Conservation (phyloP, 2,113 vertebrate genomes). For the Tyto alba region DNA sequence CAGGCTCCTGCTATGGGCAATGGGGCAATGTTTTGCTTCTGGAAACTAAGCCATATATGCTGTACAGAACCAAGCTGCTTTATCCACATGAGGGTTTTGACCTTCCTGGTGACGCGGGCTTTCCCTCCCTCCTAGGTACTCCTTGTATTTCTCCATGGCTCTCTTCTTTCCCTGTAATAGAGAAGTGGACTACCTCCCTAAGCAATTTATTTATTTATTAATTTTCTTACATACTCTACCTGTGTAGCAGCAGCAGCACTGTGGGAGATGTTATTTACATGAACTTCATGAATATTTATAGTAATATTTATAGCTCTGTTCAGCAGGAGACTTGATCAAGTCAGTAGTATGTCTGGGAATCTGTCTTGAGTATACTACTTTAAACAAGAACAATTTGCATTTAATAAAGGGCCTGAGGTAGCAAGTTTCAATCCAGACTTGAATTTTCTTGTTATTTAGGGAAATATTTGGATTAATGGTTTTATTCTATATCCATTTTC, state of each 20-base stretch:
- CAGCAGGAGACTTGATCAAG: slow-evolving; percentile 59
- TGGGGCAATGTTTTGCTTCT: neutral
- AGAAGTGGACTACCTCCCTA: neutral
- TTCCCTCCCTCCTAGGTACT: neutral
- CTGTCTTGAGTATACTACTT: slow-evolving; percentile 16
- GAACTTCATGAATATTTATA: slow-evolving; percentile 66
- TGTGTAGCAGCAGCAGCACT: slow-evolving; percentile 14
- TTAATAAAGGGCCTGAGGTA: neutral
- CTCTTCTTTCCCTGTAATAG: neutral
- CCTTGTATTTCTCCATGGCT: neutral
- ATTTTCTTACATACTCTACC: neutral
- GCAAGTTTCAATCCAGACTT: neutral
- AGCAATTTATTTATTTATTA: neutral
- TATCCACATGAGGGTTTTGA: neutral
- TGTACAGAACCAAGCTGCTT: neutral
- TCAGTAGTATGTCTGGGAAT: slow-evolving; percentile 40
- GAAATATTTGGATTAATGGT: neutral
- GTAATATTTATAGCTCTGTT: slow-evolving; percentile 58
- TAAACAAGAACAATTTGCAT: slow-evolving; percentile 43
- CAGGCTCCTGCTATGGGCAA: neutral
- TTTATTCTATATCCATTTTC: neutral
- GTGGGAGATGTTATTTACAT: slow-evolving; percentile 54
- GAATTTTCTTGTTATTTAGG: neutral
- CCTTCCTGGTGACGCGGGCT: neutral
- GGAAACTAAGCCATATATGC: neutral